phyloP scores from a whole-genome alignment of 2,888 invertebrate species.

The Thereva unica region DNA sequence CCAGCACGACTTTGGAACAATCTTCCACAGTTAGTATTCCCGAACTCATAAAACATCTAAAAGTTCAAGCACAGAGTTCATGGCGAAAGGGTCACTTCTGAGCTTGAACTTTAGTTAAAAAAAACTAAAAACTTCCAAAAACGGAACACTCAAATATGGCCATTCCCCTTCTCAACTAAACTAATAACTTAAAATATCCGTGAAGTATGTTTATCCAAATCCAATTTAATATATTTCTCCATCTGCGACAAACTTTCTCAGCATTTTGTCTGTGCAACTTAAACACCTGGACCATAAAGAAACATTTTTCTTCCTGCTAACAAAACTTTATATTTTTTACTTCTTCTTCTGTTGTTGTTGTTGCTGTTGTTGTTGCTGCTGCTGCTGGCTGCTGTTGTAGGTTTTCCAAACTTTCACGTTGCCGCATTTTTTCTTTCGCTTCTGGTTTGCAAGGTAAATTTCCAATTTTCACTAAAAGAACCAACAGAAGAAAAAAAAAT shows the following conservation, averaged over 20 bases:
- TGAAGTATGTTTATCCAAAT: no score
- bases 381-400: not conserved
- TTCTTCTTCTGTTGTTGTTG: not conserved
- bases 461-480: slow-evolving; percentile 24
- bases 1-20: no score
- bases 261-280: slow-evolving; percentile 17
- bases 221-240: no score
- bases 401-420: slow-evolving; percentile 28
- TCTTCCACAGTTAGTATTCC: no score
- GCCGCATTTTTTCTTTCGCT: slow-evolving; percentile 23
- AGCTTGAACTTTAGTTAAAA: no score
- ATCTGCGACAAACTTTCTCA: slow-evolving; percentile 22
- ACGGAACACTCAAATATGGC: no score
- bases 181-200: no score
- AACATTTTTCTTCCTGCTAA: slow-evolving; percentile 8
- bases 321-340: slow-evolving; percentile 7
- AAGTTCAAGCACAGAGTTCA: no score
- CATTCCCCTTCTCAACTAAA: no score
- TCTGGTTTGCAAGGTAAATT: slow-evolving; percentile 14
- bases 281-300: slow-evolving; percentile 27
- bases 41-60: no score
- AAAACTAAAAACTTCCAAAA: no score
- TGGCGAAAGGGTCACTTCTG: no score
- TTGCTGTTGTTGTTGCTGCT: not conserved
- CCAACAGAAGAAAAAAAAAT: slow-evolving; percentile 9